These are phyloP conservation scores for Blennius ocellaris DNA, from an alignment of 2,113 vertebrate species.

Conservation along the genomic window DNA sequence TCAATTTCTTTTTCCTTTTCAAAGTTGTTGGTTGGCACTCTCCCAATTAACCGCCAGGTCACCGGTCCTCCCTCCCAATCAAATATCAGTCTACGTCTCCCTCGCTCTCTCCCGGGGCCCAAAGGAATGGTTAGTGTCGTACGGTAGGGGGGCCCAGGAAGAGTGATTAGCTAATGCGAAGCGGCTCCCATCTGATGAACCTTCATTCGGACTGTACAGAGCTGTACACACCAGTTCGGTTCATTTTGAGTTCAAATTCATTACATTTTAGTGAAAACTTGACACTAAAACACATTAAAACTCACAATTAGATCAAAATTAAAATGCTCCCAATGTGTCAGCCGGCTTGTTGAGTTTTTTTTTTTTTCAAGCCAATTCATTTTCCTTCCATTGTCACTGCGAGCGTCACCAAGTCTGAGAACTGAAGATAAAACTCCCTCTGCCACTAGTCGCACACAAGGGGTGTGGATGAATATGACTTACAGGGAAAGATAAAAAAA, in stretches of 20 bases:
- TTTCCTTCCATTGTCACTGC: background rate
- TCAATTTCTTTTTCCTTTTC: conserved; percentile 1
- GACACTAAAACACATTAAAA: background rate
- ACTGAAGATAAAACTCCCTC: conserved; percentile 43
- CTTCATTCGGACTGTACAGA: conserved; percentile 41
- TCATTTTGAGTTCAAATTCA: conserved; percentile 45
- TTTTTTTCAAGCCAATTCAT: background rate
- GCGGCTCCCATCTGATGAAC: conserved; percentile 45
- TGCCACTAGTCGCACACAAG: conserved; percentile 48
- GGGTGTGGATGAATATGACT: conserved; percentile 72
- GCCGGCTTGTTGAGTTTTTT: background rate
- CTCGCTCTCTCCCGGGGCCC: no score
- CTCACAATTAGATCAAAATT: no score
- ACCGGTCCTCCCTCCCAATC: conserved; percentile 49
- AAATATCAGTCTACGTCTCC: conserved; percentile 12
- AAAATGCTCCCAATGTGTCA: no score
- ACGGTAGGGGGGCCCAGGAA: conserved; percentile 27
- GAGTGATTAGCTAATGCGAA: conserved; percentile 16
- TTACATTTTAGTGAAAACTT: conserved; percentile 1
- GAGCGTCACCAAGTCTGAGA: background rate
- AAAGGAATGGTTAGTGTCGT: conserved; percentile 46
- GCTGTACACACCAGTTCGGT: conserved; percentile 15
- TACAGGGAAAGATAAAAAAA: conserved; percentile 17
- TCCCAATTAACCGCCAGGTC: conserved; percentile 44
- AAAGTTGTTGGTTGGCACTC: conserved; percentile 15